These are phyloP conservation scores for Argentina silus DNA, from an alignment of 2,797 vertebrate genomes.

Conservation along the genomic window DNA sequence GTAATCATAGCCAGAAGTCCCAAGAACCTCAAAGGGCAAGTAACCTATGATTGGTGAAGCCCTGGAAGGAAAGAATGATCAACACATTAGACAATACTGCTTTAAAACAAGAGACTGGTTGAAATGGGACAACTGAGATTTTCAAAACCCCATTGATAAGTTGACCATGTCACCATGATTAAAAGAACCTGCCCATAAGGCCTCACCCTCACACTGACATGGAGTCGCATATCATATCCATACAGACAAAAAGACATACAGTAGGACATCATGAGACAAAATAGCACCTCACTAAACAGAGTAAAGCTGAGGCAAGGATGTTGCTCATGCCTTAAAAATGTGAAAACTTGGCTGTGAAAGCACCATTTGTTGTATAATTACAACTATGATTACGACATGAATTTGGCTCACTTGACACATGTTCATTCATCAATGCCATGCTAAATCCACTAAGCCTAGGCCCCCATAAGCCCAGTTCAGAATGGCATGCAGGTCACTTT, in stretches of 20 bases:
- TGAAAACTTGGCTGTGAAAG: neutral
- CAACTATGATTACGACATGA: neutral
- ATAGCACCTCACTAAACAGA: neutral
- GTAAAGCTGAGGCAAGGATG: neutral
- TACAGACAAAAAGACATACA: neutral
- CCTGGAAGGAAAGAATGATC: constrained; percentile 61
- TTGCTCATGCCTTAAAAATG: neutral
- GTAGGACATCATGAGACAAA: neutral
- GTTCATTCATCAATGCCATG: constrained; percentile 14
- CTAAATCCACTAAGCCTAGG: constrained; percentile 4
- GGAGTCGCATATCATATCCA: neutral
- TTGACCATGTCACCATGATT: neutral
- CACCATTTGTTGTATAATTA: neutral
- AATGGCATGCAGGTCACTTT: constrained; percentile 13
- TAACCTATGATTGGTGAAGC: constrained; percentile 89
- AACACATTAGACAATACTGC: constrained; percentile 20
- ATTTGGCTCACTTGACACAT: constrained; percentile 7
- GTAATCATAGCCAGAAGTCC: constrained; percentile 91
- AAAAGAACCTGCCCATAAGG: neutral
- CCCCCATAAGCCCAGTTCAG: neutral
- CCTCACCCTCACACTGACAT: neutral
- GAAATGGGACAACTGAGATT: neutral
- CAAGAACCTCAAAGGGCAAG: constrained; percentile 90
- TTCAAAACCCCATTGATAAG: neutral
- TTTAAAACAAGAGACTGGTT: neutral